Evolutionary conservation across 2,797 vertebrate species (phyloP).

Genomic region (Characodon lateralis): DNA sequence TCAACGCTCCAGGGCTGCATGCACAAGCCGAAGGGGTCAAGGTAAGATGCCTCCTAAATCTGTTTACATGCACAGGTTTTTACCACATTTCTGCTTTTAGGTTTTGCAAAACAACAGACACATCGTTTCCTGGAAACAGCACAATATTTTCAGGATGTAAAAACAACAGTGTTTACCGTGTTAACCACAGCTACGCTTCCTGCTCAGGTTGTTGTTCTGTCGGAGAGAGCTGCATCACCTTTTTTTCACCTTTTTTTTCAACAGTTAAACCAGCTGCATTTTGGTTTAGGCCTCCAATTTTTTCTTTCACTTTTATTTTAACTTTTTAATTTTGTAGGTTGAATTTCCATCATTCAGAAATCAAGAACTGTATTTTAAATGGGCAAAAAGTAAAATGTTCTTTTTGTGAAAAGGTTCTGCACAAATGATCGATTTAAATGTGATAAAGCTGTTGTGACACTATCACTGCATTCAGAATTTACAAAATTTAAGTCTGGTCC

Average conservation of each 20-base stretch:
- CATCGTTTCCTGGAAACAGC: constrained; percentile 41
- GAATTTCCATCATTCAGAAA: neutral
- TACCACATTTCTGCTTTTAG: neutral
- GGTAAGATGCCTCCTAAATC: constrained; percentile 61
- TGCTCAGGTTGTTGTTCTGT: constrained; percentile 36
- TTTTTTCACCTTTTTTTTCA: neutral
- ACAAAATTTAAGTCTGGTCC: neutral
- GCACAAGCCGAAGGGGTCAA: constrained; percentile 93
- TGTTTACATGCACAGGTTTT: neutral
- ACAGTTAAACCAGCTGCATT: constrained; percentile 13
- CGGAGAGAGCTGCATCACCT: neutral
- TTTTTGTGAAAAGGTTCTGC: neutral
- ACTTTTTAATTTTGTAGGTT: neutral
- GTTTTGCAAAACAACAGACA: constrained; percentile 15
- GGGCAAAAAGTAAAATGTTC: neutral
- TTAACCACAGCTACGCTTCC: constrained; percentile 61
- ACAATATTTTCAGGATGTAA: constrained; percentile 44
- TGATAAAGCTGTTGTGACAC: neutral
- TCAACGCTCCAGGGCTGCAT: constrained; percentile 87
- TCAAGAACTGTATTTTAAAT: neutral
- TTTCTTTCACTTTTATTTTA: constrained; percentile 5
- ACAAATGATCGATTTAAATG: neutral
- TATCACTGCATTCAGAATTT: neutral
- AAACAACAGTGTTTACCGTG: constrained; percentile 6
- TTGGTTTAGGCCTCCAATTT: constrained; percentile 2